These are phyloP conservation scores for Berghia stephanieae DNA, from an alignment of 1,140 invertebrate genomes.

Conservation along the genomic window DNA sequence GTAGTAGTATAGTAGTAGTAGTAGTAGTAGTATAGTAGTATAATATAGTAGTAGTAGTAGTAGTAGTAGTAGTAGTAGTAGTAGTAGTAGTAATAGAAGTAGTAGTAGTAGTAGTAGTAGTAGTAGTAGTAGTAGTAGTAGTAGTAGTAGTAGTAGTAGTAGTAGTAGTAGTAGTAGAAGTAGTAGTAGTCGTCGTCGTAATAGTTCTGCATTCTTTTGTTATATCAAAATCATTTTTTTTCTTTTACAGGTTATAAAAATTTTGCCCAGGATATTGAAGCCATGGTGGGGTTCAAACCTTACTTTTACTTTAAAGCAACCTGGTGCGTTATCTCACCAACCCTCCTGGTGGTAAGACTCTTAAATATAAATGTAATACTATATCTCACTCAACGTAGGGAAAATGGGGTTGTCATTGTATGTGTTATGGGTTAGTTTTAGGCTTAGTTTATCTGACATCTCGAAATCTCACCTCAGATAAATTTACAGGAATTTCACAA, in stretches of 20 bases:
- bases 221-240: no score
- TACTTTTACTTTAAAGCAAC: slow-evolving; percentile 30
- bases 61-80: neutral
- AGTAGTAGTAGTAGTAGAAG: neutral
- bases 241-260: slow-evolving; percentile 15
- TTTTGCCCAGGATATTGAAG: slow-evolving; percentile 26
- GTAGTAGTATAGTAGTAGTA: no score
- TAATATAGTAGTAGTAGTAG: no score
- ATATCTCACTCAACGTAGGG: no score
- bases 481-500: no score
- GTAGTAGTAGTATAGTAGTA: no score
- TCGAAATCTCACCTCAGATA: no score
- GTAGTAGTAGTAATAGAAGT: neutral
- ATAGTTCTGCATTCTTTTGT: no score
- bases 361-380: no score
- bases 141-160: neutral
- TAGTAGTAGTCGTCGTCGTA: neutral
- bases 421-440: no score
- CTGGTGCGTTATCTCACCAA: slow-evolving; percentile 30
- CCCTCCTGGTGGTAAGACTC: slow-evolving; percentile 27
- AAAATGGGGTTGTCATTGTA: no score
- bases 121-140: neutral
- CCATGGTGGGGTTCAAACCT: slow-evolving; percentile 24
- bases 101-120: neutral
- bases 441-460: no score